Evolutionary conservation across 2,888 invertebrate genomes (phyloP), one percentile per base, ranked within the genome.

Genomic region (Orthosia incerta): DNA sequence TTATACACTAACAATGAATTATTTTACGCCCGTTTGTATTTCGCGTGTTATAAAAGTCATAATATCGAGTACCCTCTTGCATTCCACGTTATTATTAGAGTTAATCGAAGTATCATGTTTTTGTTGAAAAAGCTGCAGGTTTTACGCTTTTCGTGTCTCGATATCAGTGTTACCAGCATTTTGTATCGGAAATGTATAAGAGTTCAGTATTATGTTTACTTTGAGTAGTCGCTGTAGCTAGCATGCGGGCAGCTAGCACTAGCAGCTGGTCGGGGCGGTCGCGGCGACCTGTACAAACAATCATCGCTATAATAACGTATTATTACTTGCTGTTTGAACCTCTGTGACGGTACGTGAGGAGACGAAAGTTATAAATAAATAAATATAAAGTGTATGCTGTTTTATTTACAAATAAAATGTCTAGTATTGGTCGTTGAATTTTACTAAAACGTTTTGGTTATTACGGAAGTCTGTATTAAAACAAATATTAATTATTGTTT

Each of bases 51-150:
- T 68, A 74, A 79, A 80, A 79, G 87, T 90, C 88, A 87, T 83
- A 78, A 86, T 86, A 86, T 90, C 86, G 89, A 89, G 89, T 88
- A 90, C 89, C 94, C 93, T 92, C 91, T 93, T 95, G 95, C 95
- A 96, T 96, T 96, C 96, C 95, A 95, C 92, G 89, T 91, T 93
- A 89, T 87, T 90, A 89, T 93, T 93, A 94, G 91, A 87, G 60
- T 78, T 76, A 81, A 76, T 84, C 80, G 61, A 91, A 86, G 87
- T 88, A 87, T 88, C 79, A 83, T 86, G 84, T 86, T 79, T 82
- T 83, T 84, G 61, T 71, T 71, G 23, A 74, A 69, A 79, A 83
- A 87, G 83, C 82, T 79, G 80, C 86, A 86, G 85, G 84, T 87
- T 88, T 86, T 80, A 86, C 84, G 90, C 89, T 90, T 90, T 84